Evolutionary conservation across 2,113 vertebrate genomes (phyloP).

Genomic region (Terrapene triunguis): DNA sequence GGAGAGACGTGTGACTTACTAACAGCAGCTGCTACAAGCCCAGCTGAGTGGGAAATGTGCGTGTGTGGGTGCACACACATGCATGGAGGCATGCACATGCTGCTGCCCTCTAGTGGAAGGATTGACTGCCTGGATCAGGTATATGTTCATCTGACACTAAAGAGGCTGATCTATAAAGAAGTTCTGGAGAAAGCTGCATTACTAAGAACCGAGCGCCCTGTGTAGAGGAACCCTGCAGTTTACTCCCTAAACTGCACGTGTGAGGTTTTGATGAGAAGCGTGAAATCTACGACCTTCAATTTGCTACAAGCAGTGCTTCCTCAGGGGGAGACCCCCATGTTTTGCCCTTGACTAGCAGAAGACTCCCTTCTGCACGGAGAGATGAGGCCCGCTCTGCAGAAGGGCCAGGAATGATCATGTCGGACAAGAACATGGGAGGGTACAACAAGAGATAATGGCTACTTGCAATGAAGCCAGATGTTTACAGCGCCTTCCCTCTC

Average conservation of each 20-base stretch:
- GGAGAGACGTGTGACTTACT: too few relatives aligned
- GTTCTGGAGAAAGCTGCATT: not conserved
- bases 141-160: not conserved
- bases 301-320: not conserved
- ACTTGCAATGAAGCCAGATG: not conserved
- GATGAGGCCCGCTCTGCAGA: not conserved
- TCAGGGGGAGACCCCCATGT: not conserved
- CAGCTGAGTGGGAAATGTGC: not conserved
- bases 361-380: fast-evolving
- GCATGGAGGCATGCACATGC: not conserved
- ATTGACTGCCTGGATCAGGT: not conserved
- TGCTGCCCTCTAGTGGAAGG: not conserved
- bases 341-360: not conserved
- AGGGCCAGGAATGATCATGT: fast-evolving
- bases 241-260: not conserved
- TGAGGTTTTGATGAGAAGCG: not conserved
- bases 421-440: not conserved
- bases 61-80: not conserved
- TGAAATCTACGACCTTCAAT: not conserved
- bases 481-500: not conserved
- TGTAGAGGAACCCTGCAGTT: not conserved
- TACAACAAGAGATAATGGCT: not conserved
- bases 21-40: too few relatives aligned
- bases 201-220: not conserved
- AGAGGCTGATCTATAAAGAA: not conserved